These are phyloP conservation scores for Thysanoteuthis rhombus DNA, from an alignment of 2,888 invertebrate species.

Conservation along the genomic window DNA sequence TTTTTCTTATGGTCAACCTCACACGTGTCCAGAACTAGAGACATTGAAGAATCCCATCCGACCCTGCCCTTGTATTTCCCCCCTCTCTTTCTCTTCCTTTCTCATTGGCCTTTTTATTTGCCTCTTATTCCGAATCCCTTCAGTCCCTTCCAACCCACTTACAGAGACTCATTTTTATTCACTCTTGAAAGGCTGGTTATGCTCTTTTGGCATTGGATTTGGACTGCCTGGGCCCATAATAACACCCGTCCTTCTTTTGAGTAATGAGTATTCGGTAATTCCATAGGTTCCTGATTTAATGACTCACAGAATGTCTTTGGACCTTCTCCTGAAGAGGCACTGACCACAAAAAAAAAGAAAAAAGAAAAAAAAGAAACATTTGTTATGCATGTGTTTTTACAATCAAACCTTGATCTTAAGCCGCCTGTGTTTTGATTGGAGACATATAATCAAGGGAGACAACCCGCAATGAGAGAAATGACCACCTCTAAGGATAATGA, in stretches of 20 bases:
- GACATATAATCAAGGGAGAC: not conserved
- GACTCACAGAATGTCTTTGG: slow-evolving; percentile 12
- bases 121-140: not conserved
- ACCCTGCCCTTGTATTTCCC: not conserved
- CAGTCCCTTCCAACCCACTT: not conserved
- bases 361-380: not conserved
- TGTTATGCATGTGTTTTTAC: not conserved
- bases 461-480: not conserved
- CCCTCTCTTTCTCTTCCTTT: not conserved
- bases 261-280: slow-evolving; percentile 12
- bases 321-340: not conserved
- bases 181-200: not conserved
- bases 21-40: not conserved
- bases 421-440: slow-evolving; percentile 12
- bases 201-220: slow-evolving; percentile 12
- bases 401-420: not conserved
- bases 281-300: slow-evolving; percentile 12
- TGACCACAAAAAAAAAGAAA: not conserved
- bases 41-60: not conserved
- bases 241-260: not conserved
- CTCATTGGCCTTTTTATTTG: not conserved
- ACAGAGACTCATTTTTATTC: not conserved
- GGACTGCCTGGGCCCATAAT: not conserved
- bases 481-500: not conserved
- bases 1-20: not conserved